Base-by-base conservation (phyloP, 2,113 vertebrate genomes). In the Symphodus melops region DNA sequence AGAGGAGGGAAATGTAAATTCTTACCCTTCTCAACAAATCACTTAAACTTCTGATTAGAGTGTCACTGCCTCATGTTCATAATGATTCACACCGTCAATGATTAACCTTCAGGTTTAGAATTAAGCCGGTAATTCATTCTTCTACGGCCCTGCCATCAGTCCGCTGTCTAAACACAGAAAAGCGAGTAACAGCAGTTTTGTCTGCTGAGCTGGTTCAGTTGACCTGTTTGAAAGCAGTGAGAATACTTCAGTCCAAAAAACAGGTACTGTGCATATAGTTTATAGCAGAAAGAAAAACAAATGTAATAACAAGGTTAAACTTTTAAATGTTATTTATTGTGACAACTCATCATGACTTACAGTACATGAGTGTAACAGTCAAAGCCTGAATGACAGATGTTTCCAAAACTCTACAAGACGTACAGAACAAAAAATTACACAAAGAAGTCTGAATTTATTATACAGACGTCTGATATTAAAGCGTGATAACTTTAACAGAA, bases 11-110 rank as follows among this genome's bases (percentile, higher is more conserved):
- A 67, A 58, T 33, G 58, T 41, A 70, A 76, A 88, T 84, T 36
- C 82, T 87, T 85, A 79, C 69, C 76, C 62, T 8, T 61, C 46
- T 65, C 73, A 77, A 79, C 84, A 28, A 86, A 82, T 84, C 79
- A 89, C 86, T 86, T 72, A 71, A 81, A 75, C 63, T 67, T 60
- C 64, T 59, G 81, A 81, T 84, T 82, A 73, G 36, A 73, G 64
- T 84, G 56, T 54, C 0, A 19, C 51, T 51, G 64, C 65, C 54
- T 9, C 61, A 41, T 72, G 74, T 79, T 81, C 52, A 66, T 46
- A 11, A 72, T 79, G 81, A 91, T 72, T 91, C 85, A 89, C 79
- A 63, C 68, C 33, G 83, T 72, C 87, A 88, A 91, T 84, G 81
- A 85, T 84, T 83, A 61, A 52, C 83, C 63, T 72, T 73, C 62